Evolutionary conservation across 2,113 vertebrate species (phyloP), one percentile per base, ranked within the genome.

Genomic region (Potamarius usumacintae): DNA sequence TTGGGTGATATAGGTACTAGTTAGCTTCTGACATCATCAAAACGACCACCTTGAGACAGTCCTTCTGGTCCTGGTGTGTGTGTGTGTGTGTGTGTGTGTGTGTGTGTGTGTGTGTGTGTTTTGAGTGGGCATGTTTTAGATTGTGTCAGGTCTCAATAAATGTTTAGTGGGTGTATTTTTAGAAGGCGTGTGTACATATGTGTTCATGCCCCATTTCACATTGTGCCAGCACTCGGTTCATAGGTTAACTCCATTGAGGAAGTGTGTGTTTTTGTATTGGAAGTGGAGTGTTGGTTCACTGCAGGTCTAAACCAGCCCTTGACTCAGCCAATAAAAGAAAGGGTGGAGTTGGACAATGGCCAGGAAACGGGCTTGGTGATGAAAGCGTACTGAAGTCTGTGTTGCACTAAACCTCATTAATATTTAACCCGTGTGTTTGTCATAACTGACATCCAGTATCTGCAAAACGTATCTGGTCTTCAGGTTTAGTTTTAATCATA

Each of bases 391-490:
- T 82, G 84, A 79, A 89, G 85, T 76, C 48, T 85, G 71, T 42
- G 77, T 60, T 55, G 84, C 90, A 52, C 84, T 74, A 50, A 63
- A 27, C n/a, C 72, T 79, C 15, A 84, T 94, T 90, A 93, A 94
- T 94, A 90, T 93, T 94, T 95, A 94, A 94, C 94, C 63, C 12
- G 63, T 10, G 17, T 30, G 78, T 71, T 83, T 42, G 57, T 55
- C 18, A 11, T 55, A 17, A 30, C 14, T 1, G 30, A 25, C 62
- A 58, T 42, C 63, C 12, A 63, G 6, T 25, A 71, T 57, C 77
- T 15, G 76, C 12, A 22, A 10, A 85, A 30, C 48, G 4, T 77
- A 65, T 79, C 58, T 53, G 18, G 11, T 67, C 18, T 63, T 7
- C 15, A 5, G n/a, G 25, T 55, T 62, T 34, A 17, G 20, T n/a